Evolutionary conservation across 2,888 invertebrate species (phyloP).

Genomic region (Autographa pulchrina): DNA sequence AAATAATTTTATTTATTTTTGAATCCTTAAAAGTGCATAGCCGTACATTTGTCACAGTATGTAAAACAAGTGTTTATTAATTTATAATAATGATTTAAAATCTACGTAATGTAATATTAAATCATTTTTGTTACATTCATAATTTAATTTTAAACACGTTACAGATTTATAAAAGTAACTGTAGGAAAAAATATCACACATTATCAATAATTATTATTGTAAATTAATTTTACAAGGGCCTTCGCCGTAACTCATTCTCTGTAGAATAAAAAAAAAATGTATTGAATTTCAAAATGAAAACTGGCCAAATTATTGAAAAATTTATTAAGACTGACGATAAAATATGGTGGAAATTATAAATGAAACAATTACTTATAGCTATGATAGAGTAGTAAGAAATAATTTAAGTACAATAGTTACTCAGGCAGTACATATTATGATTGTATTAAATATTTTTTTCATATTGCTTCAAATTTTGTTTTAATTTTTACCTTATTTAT

Average conservation of each 20-base stretch:
- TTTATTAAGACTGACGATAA: constrained; percentile 74
- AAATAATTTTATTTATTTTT: constrained; percentile 69
- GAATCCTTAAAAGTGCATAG: constrained; percentile 53
- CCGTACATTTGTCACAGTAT: constrained; percentile 32
- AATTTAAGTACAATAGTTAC: constrained; percentile 85
- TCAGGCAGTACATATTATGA: constrained; percentile 80
- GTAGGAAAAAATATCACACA: background rate
- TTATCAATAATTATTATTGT: background rate
- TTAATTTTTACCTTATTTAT: constrained; percentile 52
- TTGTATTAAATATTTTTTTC: constrained; percentile 79
- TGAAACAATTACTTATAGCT: constrained; percentile 63
- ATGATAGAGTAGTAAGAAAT: constrained; percentile 66
- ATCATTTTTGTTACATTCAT: constrained; percentile 6
- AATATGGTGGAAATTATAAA: constrained; percentile 68
- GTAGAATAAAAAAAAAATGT: constrained; percentile 21
- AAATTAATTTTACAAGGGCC: background rate
- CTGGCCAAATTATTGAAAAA: constrained; percentile 57
- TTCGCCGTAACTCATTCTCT: constrained; percentile 24
- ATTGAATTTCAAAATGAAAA: constrained; percentile 38
- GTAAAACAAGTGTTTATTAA: constrained; percentile 16
- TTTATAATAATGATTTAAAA: constrained; percentile 18
- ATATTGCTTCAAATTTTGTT: constrained; percentile 80
- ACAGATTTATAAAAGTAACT: background rate
- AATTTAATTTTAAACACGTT: constrained; percentile 6
- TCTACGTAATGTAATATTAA: constrained; percentile 21